Evolutionary conservation across 1,140 invertebrate species (phyloP).

Genomic region (Ctenoplectra terminalis): DNA sequence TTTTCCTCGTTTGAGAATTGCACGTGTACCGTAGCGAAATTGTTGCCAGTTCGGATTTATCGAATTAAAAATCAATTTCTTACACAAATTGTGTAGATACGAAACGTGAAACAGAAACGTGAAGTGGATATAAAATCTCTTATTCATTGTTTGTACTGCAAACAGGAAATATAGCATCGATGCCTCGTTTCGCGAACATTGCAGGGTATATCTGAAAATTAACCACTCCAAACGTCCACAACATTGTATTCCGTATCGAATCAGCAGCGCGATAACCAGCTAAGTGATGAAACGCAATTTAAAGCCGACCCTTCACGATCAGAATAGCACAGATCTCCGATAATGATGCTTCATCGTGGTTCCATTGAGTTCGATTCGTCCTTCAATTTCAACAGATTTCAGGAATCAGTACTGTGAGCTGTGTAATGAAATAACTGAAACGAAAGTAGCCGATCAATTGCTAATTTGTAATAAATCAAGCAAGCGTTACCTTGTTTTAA

Average conservation of each 20-base stretch:
- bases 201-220: neutral
- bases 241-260: neutral
- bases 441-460: neutral
- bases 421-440: neutral
- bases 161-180: neutral
- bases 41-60: too few relatives aligned
- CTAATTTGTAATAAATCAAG: neutral
- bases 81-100: neutral
- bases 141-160: neutral
- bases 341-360: neutral
- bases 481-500: too few relatives aligned
- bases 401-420: neutral
- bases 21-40: too few relatives aligned
- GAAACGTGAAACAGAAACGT: too few relatives aligned
- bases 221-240: neutral
- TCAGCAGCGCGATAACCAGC: conserved; percentile 3
- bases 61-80: neutral
- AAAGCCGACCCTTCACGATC: neutral
- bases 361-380: neutral
- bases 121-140: neutral
- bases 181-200: neutral
- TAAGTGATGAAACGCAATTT: conserved; percentile 4
- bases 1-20: too few relatives aligned
- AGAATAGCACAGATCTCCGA: conserved; percentile 1
- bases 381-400: neutral